Evolutionary conservation across 2,888 invertebrate species (phyloP), one percentile per base, ranked within the genome.

Genomic region (Cryptocephalus moraei): DNA sequence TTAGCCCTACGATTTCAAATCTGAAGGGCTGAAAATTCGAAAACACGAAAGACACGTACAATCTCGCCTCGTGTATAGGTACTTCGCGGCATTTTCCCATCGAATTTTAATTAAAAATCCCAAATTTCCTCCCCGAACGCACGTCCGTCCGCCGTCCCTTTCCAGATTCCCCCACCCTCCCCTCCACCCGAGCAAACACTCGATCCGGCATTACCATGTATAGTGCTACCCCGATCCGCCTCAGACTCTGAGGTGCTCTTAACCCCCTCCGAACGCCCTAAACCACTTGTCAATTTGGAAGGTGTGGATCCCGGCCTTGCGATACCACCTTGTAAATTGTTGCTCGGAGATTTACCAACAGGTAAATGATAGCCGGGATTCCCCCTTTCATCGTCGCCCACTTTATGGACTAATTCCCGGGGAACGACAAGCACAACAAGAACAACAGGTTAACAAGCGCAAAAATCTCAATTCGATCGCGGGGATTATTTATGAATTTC

Each of bases 281-380:
- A 60, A 57, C 62, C 61, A 61, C 62, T 63, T 61, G 62, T 62
- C 63, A 64, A 63, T 63, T 65, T 60, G 57, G 58, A 57, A 63
- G 63, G 61, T 59, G 61, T 58, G 58, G 58, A 60, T 61, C 59
- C 58, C 55, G 57, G 58, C 58, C 56, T 59, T 53, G 58, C 52
- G 53, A 51, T 22, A 22, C 22, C 22, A 22, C 52, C 46, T 51
- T 49, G 55, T 55, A 58, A 60, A 61, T 57, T 61, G 61, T 61
- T 60, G 58, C 56, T 58, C 52, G 53, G 56, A 59, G 57, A 58
- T 59, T 61, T 55, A 46, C 47, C 6, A 22, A 22, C 22, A 48
- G 51, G 54, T 52, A 51, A 54, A 50, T 49, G 49, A 52, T 52
- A 44, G 48, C 49, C 38, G 42, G 22, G 22, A 22, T 22, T 22